These are phyloP conservation scores for Blastobasis lacticolella DNA, from an alignment of 2,888 invertebrate species.

Conservation along the genomic window DNA sequence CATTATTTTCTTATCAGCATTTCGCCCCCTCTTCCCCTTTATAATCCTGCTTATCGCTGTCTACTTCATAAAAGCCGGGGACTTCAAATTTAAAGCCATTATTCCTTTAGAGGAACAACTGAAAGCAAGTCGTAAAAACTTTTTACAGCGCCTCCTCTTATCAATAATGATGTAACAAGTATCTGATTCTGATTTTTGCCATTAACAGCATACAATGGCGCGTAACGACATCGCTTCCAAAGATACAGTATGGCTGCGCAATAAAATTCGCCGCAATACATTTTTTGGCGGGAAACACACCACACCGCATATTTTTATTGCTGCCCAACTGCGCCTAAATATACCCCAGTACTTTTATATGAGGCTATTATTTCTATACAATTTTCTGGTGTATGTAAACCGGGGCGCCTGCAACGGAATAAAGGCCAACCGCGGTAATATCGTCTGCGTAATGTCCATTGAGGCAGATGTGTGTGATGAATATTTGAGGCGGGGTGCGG, in stretches of 20 bases:
- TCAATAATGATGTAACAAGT: constrained; percentile 31
- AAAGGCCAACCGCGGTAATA: too few species aligned
- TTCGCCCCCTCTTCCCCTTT: constrained; percentile 52
- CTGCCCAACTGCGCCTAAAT: too few species aligned
- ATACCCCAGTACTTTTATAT: too few species aligned
- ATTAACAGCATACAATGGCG: background rate
- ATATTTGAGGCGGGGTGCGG: constrained; percentile 3
- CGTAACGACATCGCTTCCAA: background rate
- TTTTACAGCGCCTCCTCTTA: constrained; percentile 37
- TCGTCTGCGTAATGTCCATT: background rate
- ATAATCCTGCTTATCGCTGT: constrained; percentile 59
- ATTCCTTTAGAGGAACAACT: constrained; percentile 44
- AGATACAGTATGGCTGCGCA: too few species aligned
- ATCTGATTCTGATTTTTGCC: constrained; percentile 11
- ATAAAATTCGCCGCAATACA: too few species aligned
- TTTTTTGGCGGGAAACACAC: too few species aligned
- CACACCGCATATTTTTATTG: too few species aligned
- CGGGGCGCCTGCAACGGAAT: too few species aligned
- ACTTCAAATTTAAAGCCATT: constrained; percentile 56
- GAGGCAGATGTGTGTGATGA: constrained; percentile 1
- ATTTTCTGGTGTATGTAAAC: too few species aligned
- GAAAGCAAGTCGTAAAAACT: constrained; percentile 45
- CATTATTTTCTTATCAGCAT: constrained; percentile 60
- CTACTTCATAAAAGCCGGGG: constrained; percentile 55
- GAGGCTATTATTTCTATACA: too few species aligned